A percentile compares a stretch with the other conserved stretches of the same genome.
Conservation (phyloP, 2,888 invertebrate genomes). For the Hypena proboscidalis region DNA sequence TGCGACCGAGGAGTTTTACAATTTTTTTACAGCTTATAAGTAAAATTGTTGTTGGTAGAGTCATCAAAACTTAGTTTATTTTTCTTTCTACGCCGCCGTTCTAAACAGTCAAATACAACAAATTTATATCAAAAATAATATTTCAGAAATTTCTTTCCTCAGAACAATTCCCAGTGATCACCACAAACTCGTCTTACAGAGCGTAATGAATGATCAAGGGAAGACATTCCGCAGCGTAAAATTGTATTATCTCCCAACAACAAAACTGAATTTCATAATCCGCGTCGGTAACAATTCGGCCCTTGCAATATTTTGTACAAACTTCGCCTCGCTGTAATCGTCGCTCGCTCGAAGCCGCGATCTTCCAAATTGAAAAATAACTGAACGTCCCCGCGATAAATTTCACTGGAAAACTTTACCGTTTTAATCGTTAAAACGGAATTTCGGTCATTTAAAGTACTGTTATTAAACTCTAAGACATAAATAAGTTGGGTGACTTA, state of each 20-base stretch:
- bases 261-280: slow-evolving; percentile 23
- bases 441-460: slow-evolving; percentile 63
- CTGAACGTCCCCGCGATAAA: slow-evolving; percentile 74
- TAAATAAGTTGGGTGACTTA: slow-evolving; percentile 52
- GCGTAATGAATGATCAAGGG: slow-evolving; percentile 8
- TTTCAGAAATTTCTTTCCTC: no score
- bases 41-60: no score
- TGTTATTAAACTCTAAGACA: slow-evolving; percentile 55
- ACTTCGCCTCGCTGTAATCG: slow-evolving; percentile 64
- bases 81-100: no score
- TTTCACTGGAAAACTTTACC: slow-evolving; percentile 62
- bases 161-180: slow-evolving; percentile 1
- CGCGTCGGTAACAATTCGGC: slow-evolving; percentile 26
- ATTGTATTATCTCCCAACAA: slow-evolving; percentile 16
- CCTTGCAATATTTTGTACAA: slow-evolving; percentile 53
- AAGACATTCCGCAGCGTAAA: slow-evolving; percentile 8
- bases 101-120: no score
- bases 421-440: slow-evolving; percentile 63
- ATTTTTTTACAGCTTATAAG: no score
- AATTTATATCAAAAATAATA: no score
- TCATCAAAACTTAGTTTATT: no score
- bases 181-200: neutral
- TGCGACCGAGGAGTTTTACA: no score
- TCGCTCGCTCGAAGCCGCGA: slow-evolving; percentile 64
- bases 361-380: slow-evolving; percentile 81